A percentile compares a stretch with the other conserved stretches of the same genome.
Conservation (phyloP, 2,113 vertebrate genomes). For the Gobius niger region DNA sequence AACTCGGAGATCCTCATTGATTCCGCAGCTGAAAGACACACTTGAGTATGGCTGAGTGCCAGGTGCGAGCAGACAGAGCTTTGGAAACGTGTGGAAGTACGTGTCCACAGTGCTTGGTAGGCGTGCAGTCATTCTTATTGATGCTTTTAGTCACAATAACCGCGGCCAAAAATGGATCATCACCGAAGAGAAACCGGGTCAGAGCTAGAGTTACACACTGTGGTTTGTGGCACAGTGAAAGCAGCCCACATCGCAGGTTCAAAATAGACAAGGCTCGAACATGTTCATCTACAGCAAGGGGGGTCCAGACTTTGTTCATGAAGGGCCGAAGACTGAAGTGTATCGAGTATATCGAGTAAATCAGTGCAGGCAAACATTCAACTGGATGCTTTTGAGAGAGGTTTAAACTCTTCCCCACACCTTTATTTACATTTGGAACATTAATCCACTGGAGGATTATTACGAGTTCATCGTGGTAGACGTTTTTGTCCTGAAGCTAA, state of each 20-base stretch:
- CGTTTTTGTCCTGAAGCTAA: too few relatives aligned
- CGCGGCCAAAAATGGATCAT: conserved; percentile 23
- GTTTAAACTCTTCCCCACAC: too few relatives aligned
- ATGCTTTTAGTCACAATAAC: conserved; percentile 35
- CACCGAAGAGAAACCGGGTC: conserved; percentile 25
- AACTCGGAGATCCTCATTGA: conserved; percentile 26
- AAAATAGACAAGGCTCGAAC: conserved; percentile 24
- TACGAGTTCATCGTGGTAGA: too few relatives aligned
- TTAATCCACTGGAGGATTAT: too few relatives aligned
- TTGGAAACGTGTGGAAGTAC: conserved; percentile 16
- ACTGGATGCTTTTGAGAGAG: too few relatives aligned
- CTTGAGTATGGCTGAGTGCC: conserved; percentile 29
- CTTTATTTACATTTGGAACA: too few relatives aligned
- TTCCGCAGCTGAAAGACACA: conserved; percentile 32
- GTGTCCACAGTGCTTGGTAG: conserved; percentile 15
- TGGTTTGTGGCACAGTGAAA: conserved; percentile 20
- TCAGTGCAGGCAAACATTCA: too few relatives aligned
- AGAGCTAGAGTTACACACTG: conserved; percentile 33
- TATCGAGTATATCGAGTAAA: too few relatives aligned
- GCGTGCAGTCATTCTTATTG: conserved; percentile 1
- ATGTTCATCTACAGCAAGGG: neutral
- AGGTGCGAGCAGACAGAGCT: conserved; percentile 22
- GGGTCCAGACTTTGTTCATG: too few relatives aligned
- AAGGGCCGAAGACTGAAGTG: too few relatives aligned
- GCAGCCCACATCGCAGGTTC: conserved; percentile 17